Evolutionary conservation across 2,888 invertebrate species (phyloP), one percentile per base, ranked within the genome.

Genomic region (Charanyca ferruginea): DNA sequence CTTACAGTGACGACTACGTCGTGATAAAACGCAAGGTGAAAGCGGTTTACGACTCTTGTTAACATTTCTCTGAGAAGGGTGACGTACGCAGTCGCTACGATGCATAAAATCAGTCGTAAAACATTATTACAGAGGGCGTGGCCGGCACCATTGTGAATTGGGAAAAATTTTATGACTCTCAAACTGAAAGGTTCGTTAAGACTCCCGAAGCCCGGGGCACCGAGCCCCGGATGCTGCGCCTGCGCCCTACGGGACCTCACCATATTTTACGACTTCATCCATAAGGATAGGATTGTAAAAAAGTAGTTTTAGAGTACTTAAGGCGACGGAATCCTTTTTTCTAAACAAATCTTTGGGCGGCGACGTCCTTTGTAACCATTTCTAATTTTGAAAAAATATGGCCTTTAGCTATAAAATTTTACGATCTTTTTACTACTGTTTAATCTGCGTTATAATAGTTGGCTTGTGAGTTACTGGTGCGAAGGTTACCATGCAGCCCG

Each of bases 391-490:
- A 87, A 89, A 90, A 92, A 92, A 91, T 92, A 92, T 91, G 85
- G 85, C 87, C 87, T 85, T 88, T 90, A 90, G 87, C 89, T 87
- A 93, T 93, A 92, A 93, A 92, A 90, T 89, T 94, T 94, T 89
- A 95, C 89, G 91, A 90, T 69, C 71, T 91, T 86, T 94, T 95
- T 94, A 95, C 92, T 93, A 93, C 93, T 92, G 91, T 94, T 94
- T 94, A 94, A 94, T 93, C 93, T 94, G 89, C 83, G 84, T 87
- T 82, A 87, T 90, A 90, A 93, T 89, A 87, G 88, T 81, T 83
- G 80, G 79, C 82, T 83, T 85, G 89, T 90, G 89, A 91, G 85
- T 89, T 91, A 90, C 87, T 85, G 88, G 84, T 81, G 82, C 76
- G 82, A 85, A 83, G 83, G 84, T 83, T 80, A 79, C 76, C 76